Base-by-base conservation (phyloP, 2,888 invertebrate genomes). In the Subacronicta megacephala region DNA sequence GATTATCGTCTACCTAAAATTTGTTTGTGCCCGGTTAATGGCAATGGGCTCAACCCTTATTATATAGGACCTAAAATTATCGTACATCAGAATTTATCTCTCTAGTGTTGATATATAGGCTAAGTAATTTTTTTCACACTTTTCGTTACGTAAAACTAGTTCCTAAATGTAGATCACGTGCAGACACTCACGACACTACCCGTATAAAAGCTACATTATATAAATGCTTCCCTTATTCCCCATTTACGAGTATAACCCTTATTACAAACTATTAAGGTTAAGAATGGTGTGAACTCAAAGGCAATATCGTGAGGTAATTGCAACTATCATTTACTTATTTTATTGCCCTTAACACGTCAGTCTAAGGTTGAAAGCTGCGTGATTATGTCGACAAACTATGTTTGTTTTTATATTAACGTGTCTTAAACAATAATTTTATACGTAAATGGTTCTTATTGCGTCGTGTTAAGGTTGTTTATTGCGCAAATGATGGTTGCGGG, bases 151-250 rank as follows among this genome's bases (percentile, higher is more conserved):
- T 46, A 36, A 26, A 60, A 47, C 54, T 60, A 54, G 46, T 52
- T 53, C 41, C 26, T 54, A 41, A 62, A 67, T 63, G 47, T 36
- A 41, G 36, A 47, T 69, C 64, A 60, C 69, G 60, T 64, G 53
- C 55, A 1, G 1, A 31, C n/a, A 23, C 6, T 49, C 18, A 29
- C 36, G 43, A 57, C 42, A 46, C 35, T 54, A 59, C 58, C 43
- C 44, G 13, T 52, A 58, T 40, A 58, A 71, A 72, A 40, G 50
- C 54, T 44, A 61, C 58, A 65, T 47, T 70, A 65, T 65, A 73
- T 74, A 65, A 74, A 56, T 58, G 58, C 53, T 53, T 16, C 15
- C 10, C 23, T 33, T 26, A 16, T 36, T 43, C 42, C 59, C 16
- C 26, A 44, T 63, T 47, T 56, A n/a, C n/a, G n/a, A n/a, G n/a